Conservation (phyloP, 2,888 invertebrate species). For the Branchellion lobata region DNA sequence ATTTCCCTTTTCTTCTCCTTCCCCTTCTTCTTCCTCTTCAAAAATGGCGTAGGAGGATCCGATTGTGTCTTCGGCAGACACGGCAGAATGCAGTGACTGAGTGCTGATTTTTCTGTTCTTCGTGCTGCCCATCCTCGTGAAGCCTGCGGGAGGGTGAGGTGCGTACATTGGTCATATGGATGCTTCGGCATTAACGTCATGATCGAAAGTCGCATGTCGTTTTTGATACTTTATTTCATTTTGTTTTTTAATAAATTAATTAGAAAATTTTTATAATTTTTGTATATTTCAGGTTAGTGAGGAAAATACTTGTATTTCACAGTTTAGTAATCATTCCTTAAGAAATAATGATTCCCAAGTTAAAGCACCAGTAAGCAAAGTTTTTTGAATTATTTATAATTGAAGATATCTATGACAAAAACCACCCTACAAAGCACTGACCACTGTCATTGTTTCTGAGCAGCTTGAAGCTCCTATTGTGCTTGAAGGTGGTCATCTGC, state of each 20-base stretch:
- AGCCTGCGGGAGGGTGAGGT: constrained; percentile 55
- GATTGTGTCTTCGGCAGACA: constrained; percentile 52
- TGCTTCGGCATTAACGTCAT: no score
- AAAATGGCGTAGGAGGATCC: constrained; percentile 45
- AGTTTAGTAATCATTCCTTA: no score
- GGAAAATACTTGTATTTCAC: no score
- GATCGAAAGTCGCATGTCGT: background rate
- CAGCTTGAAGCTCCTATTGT: constrained; percentile 62
- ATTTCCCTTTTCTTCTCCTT: background rate
- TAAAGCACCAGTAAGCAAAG: no score
- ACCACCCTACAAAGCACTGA: no score
- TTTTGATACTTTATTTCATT: no score
- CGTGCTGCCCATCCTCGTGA: constrained; percentile 59
- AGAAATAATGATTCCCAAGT: no score
- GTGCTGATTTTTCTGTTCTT: constrained; percentile 60
- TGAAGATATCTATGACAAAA: no score
- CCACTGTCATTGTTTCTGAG: constrained; percentile 79
- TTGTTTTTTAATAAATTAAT: no score
- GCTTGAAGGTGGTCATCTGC: constrained; percentile 62
- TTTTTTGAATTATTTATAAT: no score
- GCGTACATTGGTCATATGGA: background rate
- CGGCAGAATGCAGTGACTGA: constrained; percentile 59
- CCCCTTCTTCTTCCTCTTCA: constrained; percentile 51
- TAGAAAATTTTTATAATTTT: no score
- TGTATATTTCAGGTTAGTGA: no score